These are phyloP conservation scores for Mormyrus hasselquistii DNA, from an alignment of 2,797 vertebrate genomes.

Conservation along the genomic window DNA sequence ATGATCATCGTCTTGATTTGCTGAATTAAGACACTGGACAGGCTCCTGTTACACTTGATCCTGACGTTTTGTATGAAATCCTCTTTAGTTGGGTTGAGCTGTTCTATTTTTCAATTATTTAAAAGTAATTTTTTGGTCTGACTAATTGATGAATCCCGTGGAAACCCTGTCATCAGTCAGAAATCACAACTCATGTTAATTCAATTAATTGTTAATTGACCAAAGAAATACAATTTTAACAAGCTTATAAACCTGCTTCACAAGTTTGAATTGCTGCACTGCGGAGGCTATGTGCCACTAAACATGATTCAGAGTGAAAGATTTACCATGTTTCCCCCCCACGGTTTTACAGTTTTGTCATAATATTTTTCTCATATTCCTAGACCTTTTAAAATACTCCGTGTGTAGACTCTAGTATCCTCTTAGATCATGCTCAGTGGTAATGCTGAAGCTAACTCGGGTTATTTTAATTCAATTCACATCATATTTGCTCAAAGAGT, in stretches of 20 bases:
- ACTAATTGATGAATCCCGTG: not conserved
- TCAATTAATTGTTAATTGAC: slow-evolving; percentile 7
- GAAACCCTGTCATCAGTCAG: not conserved
- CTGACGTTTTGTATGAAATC: not conserved
- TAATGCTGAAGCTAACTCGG: not conserved
- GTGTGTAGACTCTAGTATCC: not conserved
- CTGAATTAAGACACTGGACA: not conserved
- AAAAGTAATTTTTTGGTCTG: not conserved
- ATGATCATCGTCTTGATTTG: not conserved
- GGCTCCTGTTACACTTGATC: not conserved
- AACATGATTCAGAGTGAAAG: not conserved
- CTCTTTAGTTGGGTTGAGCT: not conserved
- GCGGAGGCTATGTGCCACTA: not conserved
- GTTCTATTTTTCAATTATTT: not conserved
- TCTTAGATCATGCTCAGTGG: not conserved
- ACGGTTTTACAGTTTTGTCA: not conserved
- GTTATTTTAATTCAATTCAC: not conserved
- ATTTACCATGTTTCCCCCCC: not conserved
- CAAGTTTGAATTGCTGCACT: not conserved
- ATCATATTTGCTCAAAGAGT: not conserved
- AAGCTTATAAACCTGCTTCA: not conserved
- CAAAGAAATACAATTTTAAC: not conserved
- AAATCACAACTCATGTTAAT: not conserved
- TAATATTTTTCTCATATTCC: not conserved
- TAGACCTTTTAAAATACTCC: not conserved